Base-by-base conservation (phyloP, 2,888 invertebrate genomes). In the Euspilapteryx auroguttella region DNA sequence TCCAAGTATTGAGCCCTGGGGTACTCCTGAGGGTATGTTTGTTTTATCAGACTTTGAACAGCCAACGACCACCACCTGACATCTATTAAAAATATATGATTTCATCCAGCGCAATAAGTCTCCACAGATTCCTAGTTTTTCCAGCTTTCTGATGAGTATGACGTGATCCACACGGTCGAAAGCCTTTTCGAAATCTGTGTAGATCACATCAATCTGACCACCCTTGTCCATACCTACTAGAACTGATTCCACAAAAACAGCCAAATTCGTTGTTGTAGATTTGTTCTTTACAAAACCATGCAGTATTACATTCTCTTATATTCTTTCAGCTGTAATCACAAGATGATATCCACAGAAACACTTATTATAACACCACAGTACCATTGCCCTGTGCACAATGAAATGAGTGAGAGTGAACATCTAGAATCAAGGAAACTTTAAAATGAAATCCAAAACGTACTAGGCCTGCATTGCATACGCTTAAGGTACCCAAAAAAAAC, bases 131-230 rank as follows among this genome's bases (percentile, higher is more conserved):
- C 25, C 25, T 5, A 12, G 14, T 6, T 5, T 9, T 3, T 9
- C 3, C n/a, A 25, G 12, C 14, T 25, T 25, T 3, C 9, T 8
- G n/a, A 25, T 2, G 2, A 25, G 14, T 8, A 25, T 25, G 4
- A 3, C 20, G 21, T 27, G 27, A 13, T 20, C 17, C 12, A 27
- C 27, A 2, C 21, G 17, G 20, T 27, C 27, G n/a, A 27, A 27
- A 2, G 27, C 27, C 8, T 27, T 27, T 6, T 14, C 14, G 12
- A 27, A 27, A 13, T 27, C 21, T 7, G 21, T 27, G 12, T 27
- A 27, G 7, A 27, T 27, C 3, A 14, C 15, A 11, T 27, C 17
- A 8, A 27, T 12, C 17, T 27, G 27, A 5, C 9, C 8, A 3
- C 21, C 12, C 4, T 10, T 6, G 8, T 27, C 27, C 14, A 27